A percentile compares a stretch with the other conserved stretches of the same genome.
Conservation (phyloP, 2,113 vertebrate genomes). For the Cisticola juncidis region DNA sequence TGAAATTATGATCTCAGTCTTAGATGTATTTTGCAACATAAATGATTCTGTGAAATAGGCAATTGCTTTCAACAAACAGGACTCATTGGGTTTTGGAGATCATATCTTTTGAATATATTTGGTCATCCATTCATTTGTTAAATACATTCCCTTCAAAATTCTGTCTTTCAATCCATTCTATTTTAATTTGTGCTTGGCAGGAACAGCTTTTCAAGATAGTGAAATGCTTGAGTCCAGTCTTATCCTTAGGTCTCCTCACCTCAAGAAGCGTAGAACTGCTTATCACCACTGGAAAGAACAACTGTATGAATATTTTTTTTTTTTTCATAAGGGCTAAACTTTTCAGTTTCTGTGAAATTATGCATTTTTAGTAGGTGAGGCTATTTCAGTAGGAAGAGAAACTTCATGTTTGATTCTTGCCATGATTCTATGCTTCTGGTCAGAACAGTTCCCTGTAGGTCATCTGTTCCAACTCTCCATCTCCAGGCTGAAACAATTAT, state of each 20-base stretch:
- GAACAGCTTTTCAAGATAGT: neutral
- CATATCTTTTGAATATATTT: neutral
- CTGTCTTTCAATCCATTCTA: neutral
- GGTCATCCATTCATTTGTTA: neutral
- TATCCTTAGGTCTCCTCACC: neutral
- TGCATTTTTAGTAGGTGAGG: too few species aligned
- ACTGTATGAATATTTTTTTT: accelerated
- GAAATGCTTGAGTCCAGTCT: neutral
- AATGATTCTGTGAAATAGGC: neutral
- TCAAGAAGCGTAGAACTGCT: neutral
- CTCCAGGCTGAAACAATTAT: neutral
- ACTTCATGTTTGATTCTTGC: neutral
- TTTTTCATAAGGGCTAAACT: neutral
- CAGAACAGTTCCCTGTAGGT: neutral
- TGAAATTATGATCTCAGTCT: neutral
- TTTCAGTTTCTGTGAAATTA: neutral
- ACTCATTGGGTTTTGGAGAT: neutral
- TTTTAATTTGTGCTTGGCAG: neutral
- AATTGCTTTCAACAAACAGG: neutral
- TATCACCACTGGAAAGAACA: neutral
- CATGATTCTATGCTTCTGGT: neutral
- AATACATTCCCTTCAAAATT: neutral
- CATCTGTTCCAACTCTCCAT: neutral
- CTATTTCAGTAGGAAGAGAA: neutral
- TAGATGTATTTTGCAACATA: neutral